These are phyloP conservation scores for Teleopsis dalmanni DNA, from an alignment of 1,140 invertebrate species.

Conservation along the genomic window DNA sequence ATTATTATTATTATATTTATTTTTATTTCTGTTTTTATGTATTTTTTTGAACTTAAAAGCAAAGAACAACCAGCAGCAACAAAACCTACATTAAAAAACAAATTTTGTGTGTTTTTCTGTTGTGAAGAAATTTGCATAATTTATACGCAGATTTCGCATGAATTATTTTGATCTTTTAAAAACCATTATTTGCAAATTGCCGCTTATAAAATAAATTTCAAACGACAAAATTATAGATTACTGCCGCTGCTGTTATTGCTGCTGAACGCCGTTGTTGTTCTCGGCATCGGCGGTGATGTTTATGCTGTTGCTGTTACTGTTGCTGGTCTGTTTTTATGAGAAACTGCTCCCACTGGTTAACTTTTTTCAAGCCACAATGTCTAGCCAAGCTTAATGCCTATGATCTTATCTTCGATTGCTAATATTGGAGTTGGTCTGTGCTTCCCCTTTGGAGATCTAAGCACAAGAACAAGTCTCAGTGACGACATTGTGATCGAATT, in stretches of 20 bases:
- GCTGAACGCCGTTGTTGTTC: background rate
- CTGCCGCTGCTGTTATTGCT: too few species aligned
- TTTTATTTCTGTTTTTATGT: too few species aligned
- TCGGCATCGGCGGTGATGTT: background rate
- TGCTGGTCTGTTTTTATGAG: background rate
- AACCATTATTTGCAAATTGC: slow-evolving; percentile 5
- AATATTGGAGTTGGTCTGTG: too few species aligned
- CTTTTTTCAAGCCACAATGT: background rate
- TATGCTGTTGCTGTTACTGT: too few species aligned
- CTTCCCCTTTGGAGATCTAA: too few species aligned
- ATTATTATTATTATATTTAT: too few species aligned
- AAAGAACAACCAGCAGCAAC: too few species aligned
- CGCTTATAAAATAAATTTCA: slow-evolving; percentile 9
- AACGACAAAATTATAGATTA: slow-evolving; percentile 4
- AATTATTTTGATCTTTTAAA: background rate
- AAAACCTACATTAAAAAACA: background rate
- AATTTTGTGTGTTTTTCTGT: background rate
- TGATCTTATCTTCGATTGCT: background rate
- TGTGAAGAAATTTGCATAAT: slow-evolving; percentile 8
- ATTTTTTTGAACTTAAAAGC: too few species aligned
- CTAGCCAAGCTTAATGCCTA: background rate
- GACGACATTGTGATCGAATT: too few species aligned
- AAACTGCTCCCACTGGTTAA: background rate
- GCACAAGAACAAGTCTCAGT: too few species aligned
- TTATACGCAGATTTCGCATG: slow-evolving; percentile 4